These are phyloP conservation scores for Leucania comma DNA, from an alignment of 2,888 invertebrate species.

Conservation along the genomic window DNA sequence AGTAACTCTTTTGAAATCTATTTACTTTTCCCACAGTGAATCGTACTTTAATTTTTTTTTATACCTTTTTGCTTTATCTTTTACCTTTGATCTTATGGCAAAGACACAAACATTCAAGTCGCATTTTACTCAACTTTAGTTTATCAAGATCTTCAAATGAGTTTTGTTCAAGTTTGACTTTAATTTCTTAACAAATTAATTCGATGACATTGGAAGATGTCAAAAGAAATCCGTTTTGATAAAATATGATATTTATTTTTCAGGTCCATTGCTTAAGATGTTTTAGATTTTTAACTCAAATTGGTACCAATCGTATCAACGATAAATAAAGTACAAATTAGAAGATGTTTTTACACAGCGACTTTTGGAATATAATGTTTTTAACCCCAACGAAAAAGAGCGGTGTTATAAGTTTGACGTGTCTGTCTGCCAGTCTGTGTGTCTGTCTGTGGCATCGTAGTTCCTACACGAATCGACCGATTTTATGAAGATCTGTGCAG, in stretches of 20 bases:
- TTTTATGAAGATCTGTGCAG: too few relatives aligned
- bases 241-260: neutral
- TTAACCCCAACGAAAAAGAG: too few relatives aligned
- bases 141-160: slow-evolving; percentile 7
- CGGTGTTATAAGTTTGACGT: too few relatives aligned
- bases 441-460: too few relatives aligned
- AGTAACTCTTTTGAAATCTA: slow-evolving; percentile 10
- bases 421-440: too few relatives aligned
- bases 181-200: slow-evolving; percentile 24
- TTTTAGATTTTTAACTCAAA: neutral
- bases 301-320: neutral
- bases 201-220: slow-evolving; percentile 19
- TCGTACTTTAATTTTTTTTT: slow-evolving; percentile 19
- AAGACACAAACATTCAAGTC: slow-evolving; percentile 12
- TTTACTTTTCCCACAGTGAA: slow-evolving; percentile 9
- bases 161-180: slow-evolving; percentile 12
- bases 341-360: neutral
- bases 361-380: neutral
- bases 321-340: neutral
- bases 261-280: neutral
- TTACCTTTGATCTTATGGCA: slow-evolving; percentile 20
- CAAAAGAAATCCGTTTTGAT: neutral
- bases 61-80: neutral
- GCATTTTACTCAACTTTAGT: slow-evolving; percentile 14
- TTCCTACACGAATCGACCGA: too few relatives aligned